Conservation (phyloP, 1,140 invertebrate genomes). For the Scaptomyza montana region DNA sequence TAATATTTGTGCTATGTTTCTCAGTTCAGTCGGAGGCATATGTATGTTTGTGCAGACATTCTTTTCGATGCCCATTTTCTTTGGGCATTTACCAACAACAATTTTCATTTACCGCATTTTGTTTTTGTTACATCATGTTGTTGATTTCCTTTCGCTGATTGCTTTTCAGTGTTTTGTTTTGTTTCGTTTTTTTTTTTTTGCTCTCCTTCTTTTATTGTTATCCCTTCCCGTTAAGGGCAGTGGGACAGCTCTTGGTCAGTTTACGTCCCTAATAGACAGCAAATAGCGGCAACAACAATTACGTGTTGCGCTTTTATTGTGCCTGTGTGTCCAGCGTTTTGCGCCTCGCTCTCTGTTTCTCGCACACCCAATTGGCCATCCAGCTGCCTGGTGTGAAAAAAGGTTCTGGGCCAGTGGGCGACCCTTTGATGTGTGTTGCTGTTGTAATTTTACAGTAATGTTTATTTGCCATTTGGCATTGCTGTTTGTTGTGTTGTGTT, state of each 20-base stretch:
- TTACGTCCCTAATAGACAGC: slow-evolving; percentile 16
- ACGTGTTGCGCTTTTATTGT: slow-evolving; percentile 77
- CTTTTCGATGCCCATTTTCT: neutral
- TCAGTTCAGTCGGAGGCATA: too few relatives aligned
- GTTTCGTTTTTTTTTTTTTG: too few relatives aligned
- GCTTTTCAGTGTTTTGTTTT: neutral
- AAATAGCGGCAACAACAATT: slow-evolving; percentile 54
- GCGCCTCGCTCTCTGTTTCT: neutral
- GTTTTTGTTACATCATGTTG: neutral
- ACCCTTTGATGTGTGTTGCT: slow-evolving; percentile 54
- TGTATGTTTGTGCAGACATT: neutral
- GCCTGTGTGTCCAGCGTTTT: neutral
- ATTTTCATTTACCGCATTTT: slow-evolving; percentile 18
- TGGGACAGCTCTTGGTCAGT: slow-evolving; percentile 19
- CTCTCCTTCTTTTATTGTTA: slow-evolving; percentile 8
- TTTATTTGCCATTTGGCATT: slow-evolving; percentile 68
- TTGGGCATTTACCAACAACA: neutral
- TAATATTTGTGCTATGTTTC: neutral
- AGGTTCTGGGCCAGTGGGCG: slow-evolving; percentile 35
- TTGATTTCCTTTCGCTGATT: slow-evolving; percentile 7
- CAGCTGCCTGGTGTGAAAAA: slow-evolving; percentile 32
- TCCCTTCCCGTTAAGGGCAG: slow-evolving; percentile 2
- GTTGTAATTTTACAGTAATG: slow-evolving; percentile 58
- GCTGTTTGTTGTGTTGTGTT: slow-evolving; percentile 10
- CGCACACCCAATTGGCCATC: slow-evolving; percentile 25